Evolutionary conservation across 2,888 invertebrate species (phyloP).

Genomic region (Theodoxus fluviatilis): DNA sequence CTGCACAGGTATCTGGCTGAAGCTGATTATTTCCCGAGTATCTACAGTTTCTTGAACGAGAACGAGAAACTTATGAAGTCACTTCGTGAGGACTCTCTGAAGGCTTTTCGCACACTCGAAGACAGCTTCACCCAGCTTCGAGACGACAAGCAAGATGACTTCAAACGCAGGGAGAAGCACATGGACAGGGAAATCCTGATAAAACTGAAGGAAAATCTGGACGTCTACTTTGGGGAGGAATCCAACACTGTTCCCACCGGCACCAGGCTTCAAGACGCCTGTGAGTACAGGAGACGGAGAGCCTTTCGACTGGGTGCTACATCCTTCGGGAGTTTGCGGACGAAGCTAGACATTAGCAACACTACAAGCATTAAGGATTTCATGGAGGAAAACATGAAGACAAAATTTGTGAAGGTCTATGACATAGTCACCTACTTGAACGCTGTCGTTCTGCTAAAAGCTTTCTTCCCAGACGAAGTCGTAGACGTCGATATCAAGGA

Average conservation of each 20-base stretch:
- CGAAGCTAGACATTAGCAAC: too few species aligned
- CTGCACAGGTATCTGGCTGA: conserved; percentile 38
- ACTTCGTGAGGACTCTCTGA: conserved; percentile 30
- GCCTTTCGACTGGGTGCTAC: conserved; percentile 34
- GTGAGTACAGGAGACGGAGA: conserved; percentile 36
- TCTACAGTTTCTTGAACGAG: conserved; percentile 27
- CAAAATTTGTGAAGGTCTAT: too few species aligned
- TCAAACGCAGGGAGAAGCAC: conserved; percentile 8
- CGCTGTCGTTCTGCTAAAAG: too few species aligned
- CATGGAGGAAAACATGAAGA: too few species aligned
- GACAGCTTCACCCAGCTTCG: conserved; percentile 40
- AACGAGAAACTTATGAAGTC: conserved; percentile 31
- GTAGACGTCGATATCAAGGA: too few species aligned
- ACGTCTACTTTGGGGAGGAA: conserved; percentile 43
- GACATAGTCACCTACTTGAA: too few species aligned
- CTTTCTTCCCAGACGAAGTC: too few species aligned
- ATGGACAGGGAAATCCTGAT: conserved; percentile 29
- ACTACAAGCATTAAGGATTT: too few species aligned
- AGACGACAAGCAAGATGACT: conserved; percentile 25
- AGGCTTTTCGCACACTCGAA: conserved; percentile 36
- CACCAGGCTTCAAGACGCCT: conserved; percentile 30
- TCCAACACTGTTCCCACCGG: conserved; percentile 34
- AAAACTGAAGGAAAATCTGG: conserved; percentile 38
- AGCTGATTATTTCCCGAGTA: conserved; percentile 27
- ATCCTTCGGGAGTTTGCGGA: too few species aligned